Evolutionary conservation across 2,888 invertebrate genomes (phyloP).

Genomic region (Periphyllus acericola): DNA sequence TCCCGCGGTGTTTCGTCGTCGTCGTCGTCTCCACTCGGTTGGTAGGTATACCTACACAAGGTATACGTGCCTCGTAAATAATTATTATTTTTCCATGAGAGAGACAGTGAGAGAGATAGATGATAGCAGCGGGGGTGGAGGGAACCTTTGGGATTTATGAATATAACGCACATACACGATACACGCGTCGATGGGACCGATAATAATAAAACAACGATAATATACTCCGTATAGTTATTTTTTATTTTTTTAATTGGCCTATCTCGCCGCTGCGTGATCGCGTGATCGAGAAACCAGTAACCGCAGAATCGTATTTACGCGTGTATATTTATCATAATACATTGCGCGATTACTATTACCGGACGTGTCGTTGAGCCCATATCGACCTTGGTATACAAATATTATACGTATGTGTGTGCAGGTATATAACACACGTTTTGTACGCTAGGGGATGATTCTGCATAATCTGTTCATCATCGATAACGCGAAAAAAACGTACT

Average conservation of each 20-base stretch:
- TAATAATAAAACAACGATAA: not conserved
- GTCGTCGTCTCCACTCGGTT: not conserved
- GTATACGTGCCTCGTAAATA: not conserved
- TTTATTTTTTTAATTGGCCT: slow-evolving; percentile 50
- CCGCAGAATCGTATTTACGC: not conserved
- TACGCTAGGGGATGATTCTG: not conserved
- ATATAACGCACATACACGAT: not conserved
- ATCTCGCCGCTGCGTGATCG: slow-evolving; percentile 30
- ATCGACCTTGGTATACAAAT: not conserved
- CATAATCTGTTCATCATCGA: not conserved
- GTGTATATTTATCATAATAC: slow-evolving; percentile 5
- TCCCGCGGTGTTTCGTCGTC: not conserved
- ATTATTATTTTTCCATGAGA: not conserved
- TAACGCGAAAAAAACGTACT: not conserved
- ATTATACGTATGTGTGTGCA: too few species aligned
- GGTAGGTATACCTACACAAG: not conserved
- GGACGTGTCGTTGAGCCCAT: slow-evolving; percentile 14
- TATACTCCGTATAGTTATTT: not conserved
- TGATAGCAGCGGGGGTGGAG: slow-evolving; percentile 26
- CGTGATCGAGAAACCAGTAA: slow-evolving; percentile 23
- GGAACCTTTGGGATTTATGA: slow-evolving; percentile 18
- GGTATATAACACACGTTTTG: too few species aligned
- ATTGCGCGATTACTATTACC: slow-evolving; percentile 7
- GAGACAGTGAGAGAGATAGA: not conserved
- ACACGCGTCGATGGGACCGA: not conserved